Conservation (phyloP, 2,113 vertebrate genomes). For the Catharus bicknelli region DNA sequence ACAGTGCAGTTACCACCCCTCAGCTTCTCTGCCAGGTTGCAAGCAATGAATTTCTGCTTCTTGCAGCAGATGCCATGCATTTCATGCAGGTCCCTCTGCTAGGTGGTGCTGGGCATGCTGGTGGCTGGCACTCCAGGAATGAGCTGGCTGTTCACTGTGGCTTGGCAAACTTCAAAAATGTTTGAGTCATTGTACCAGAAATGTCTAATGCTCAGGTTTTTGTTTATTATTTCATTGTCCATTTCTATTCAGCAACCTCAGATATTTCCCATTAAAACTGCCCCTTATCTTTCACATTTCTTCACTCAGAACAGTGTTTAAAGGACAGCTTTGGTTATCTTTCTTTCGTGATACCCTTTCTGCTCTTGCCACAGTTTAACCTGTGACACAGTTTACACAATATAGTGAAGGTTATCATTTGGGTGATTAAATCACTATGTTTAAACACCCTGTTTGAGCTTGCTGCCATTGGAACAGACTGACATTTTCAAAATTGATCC, state of each 20-base stretch:
- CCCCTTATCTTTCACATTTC: not conserved
- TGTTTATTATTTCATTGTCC: not conserved
- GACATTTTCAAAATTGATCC: constrained; percentile 15
- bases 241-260: not conserved
- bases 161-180: not conserved
- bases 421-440: not conserved
- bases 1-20: not conserved
- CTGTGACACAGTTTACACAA: not conserved
- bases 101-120: not conserved
- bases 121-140: not conserved
- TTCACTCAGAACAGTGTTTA: not conserved
- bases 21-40: not conserved
- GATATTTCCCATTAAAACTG: not conserved
- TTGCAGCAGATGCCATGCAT: not conserved
- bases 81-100: not conserved
- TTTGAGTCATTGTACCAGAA: not conserved
- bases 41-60: not conserved
- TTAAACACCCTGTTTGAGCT: constrained; percentile 5
- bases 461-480: constrained; percentile 8
- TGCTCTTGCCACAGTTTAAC: not conserved
- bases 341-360: not conserved
- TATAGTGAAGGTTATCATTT: constrained; percentile 11
- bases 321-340: not conserved
- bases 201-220: not conserved
- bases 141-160: not conserved